Base-by-base conservation (phyloP, 1,140 invertebrate genomes). In the Trypoxylus dichotomus region DNA sequence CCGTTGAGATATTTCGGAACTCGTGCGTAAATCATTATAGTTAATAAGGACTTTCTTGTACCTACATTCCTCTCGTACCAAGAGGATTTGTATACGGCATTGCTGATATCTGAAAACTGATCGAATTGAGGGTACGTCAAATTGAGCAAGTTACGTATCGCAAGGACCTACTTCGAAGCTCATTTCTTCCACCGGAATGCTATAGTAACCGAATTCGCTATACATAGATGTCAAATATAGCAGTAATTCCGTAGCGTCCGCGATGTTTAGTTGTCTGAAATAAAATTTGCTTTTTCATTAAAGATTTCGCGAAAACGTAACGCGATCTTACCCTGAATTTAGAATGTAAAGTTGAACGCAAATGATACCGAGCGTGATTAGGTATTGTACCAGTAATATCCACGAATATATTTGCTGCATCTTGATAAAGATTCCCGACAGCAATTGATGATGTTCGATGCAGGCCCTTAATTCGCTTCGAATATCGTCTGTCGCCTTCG, bases 121-220 rank as follows among this genome's bases (percentile, higher is more conserved):
- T n/a, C n/a, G n/a, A 32, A 32, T 32, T 54, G 47, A 15, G 15
- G n/a, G 47, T 54, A 54, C 47, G 5, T 54, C 15, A 54, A 54
- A 54, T 32, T 2, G 7, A 32, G 2, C 32, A 32, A 2, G 32
- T 7, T 32, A 3, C 32, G 32, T 32, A 32, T 32, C 32, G 32
- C 32, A 32, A 54, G 60, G 15, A 68, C 3, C 25, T 24, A 68
- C 60, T 21, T 68, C 60, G 27, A 68, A 68, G 24, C 60, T 68
- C 6, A 68, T 68, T 11, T 27, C 60, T 68, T 68, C 60, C 10
- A 68, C 13, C 3, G 60, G 60, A 68, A 68, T 29, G 60, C 60
- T 68, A 15, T 68, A 68, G 6, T 68, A 68, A 3, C 60, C 60
- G 25, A 68, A 68, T 68, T 68, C 60, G n/a, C n/a, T 68, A 15